A percentile compares a stretch with the other conserved stretches of the same genome.
Evolutionary conservation across 2,888 invertebrate genomes (phyloP).

Genomic region (Chymomyza amoena): DNA sequence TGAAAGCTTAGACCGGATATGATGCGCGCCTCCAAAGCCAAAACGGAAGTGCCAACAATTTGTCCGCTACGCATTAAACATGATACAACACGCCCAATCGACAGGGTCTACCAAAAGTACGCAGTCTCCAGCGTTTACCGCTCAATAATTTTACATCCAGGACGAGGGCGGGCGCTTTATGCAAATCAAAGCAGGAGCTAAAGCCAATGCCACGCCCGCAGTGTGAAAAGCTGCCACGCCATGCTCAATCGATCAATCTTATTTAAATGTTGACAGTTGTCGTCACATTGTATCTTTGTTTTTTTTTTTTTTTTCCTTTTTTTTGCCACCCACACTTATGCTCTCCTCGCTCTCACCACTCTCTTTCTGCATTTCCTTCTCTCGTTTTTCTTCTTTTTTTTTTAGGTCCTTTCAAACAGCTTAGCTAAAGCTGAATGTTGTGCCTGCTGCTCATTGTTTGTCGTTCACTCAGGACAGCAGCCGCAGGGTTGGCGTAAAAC

Average conservation of each 20-base stretch:
- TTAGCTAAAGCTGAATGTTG: not conserved
- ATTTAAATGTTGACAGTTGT: constrained; percentile 74
- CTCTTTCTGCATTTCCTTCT: not conserved
- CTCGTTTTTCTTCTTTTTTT: constrained; percentile 12
- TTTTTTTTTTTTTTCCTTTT: constrained; percentile 3
- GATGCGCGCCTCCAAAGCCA: constrained; percentile 36
- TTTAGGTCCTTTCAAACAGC: constrained; percentile 1
- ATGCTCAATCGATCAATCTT: constrained; percentile 68
- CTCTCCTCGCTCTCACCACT: not conserved
- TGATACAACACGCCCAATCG: not conserved
- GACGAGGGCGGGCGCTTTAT: constrained; percentile 44
- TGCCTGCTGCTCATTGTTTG: not conserved
- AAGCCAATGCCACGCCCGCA: not conserved
- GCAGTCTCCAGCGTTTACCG: not conserved
- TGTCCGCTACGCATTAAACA: constrained; percentile 37
- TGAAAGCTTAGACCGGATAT: not conserved
- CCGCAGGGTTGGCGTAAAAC: not conserved
- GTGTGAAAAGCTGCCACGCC: constrained; percentile 39
- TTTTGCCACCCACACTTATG: not conserved
- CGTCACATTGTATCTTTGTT: constrained; percentile 53
- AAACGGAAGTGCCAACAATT: constrained; percentile 63
- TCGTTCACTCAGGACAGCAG: not conserved
- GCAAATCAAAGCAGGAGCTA: constrained; percentile 51
- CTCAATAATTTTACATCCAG: not conserved
- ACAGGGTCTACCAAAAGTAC: not conserved